These are phyloP conservation scores for Caerostris extrusa DNA, from an alignment of 1,140 invertebrate genomes.

Conservation along the genomic window DNA sequence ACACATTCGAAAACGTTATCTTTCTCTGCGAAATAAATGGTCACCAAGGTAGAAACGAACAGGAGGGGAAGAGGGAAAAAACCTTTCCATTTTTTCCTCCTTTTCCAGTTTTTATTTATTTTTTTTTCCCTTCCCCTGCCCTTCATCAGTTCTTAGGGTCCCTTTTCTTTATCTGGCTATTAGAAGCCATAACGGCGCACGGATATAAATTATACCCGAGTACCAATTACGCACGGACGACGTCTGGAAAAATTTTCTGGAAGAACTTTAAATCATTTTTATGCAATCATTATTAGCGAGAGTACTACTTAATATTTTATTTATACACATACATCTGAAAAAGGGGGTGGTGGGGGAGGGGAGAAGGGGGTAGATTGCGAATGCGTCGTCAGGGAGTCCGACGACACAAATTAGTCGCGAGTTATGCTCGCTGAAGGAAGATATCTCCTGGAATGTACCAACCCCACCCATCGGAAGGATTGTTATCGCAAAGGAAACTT, in stretches of 20 bases:
- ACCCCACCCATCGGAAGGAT: not conserved
- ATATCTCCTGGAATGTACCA: conserved; percentile 9
- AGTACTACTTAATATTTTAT: conserved; percentile 76
- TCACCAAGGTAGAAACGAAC: conserved; percentile 73
- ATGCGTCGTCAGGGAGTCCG: conserved; percentile 31
- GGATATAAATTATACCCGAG: conserved; percentile 70
- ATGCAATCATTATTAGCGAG: conserved; percentile 75
- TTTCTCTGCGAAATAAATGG: conserved; percentile 66
- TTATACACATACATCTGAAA: conserved; percentile 71
- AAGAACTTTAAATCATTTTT: conserved; percentile 74
- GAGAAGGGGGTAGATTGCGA: not conserved
- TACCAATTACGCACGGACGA: conserved; percentile 64
- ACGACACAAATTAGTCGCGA: conserved; percentile 35
- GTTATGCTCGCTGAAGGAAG: not conserved
- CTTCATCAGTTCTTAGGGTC: conserved; percentile 2
- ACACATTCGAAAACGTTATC: conserved; percentile 69
- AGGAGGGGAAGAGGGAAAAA: conserved; percentile 2
- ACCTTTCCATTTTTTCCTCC: conserved; percentile 2
- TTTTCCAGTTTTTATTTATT: not conserved
- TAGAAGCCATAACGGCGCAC: conserved; percentile 44
- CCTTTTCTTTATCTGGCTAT: conserved; percentile 54
- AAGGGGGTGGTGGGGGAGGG: not conserved
- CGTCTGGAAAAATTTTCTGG: conserved; percentile 59
- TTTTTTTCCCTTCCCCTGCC: not conserved
- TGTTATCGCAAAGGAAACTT: not conserved